Evolutionary conservation across 2,113 vertebrate genomes (phyloP).

Genomic region (Todiramphus saurophagus): DNA sequence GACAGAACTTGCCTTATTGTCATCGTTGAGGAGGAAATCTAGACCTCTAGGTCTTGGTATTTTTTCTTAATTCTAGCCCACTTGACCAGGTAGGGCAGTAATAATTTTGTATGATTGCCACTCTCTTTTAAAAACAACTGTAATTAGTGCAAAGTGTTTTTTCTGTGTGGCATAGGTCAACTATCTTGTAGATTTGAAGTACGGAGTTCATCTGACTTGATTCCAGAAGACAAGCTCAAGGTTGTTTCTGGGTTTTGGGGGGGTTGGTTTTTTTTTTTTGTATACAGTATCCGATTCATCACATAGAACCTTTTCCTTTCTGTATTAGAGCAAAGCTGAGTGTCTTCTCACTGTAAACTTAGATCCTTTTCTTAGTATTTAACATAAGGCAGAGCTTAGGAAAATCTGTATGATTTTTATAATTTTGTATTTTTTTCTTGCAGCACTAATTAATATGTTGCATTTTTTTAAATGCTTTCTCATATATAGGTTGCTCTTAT

Average conservation of each 20-base stretch:
- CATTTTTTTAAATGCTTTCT: neutral
- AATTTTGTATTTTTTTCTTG: neutral
- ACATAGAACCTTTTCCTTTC: neutral
- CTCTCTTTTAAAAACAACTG: neutral
- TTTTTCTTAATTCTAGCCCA: neutral
- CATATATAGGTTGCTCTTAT: neutral
- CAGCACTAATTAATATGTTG: neutral
- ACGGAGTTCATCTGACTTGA: neutral
- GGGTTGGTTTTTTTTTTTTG: neutral
- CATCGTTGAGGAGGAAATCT: neutral
- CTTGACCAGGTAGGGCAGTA: neutral
- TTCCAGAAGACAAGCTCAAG: neutral
- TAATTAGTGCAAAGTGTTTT: neutral
- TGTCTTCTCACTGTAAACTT: neutral
- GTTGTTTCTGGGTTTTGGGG: neutral
- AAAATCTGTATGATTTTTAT: neutral
- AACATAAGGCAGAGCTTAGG: neutral
- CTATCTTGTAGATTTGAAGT: neutral
- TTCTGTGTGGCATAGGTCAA: neutral
- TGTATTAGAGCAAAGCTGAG: neutral
- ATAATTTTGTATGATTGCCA: neutral
- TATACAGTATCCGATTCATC: neutral
- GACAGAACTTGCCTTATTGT: neutral
- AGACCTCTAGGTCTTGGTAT: neutral
- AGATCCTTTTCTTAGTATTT: neutral